Percentiles rank a stretch among this genome's conserved stretches.
Conservation (phyloP, 2,797 vertebrate genomes). For the Sciurus carolinensis region DNA sequence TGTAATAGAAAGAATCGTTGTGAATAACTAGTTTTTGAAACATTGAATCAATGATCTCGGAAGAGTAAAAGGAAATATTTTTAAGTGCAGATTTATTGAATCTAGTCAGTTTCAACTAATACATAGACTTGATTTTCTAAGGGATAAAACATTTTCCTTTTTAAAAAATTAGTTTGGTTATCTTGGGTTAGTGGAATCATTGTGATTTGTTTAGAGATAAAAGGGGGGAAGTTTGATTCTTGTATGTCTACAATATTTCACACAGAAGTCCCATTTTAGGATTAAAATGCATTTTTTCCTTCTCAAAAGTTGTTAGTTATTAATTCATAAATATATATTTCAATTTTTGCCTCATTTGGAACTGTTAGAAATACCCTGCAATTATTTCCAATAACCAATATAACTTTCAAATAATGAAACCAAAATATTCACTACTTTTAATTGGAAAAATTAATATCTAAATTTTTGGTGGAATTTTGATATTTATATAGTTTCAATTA, state of each 20-base stretch:
- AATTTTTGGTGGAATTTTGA: slow-evolving; percentile 11
- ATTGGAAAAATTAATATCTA: not conserved
- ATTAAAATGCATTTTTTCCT: slow-evolving; percentile 34
- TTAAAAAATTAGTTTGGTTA: not conserved
- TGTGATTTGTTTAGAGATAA: not conserved
- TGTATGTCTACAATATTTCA: slow-evolving; percentile 1
- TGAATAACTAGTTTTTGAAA: slow-evolving; percentile 42
- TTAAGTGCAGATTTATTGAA: not conserved
- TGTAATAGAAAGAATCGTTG: slow-evolving; percentile 2
- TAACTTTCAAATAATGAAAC: not conserved
- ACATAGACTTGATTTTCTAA: slow-evolving; percentile 35
- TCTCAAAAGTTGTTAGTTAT: slow-evolving; percentile 1
- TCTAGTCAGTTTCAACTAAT: not conserved
- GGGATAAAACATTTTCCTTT: slow-evolving; percentile 51
- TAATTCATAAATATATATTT: not conserved
- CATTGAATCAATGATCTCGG: not conserved
- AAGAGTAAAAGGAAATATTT: slow-evolving; percentile 47
- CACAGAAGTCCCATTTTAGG: not conserved
- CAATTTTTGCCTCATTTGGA: not conserved
- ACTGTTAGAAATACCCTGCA: not conserved
- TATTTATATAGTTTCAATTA: not conserved
- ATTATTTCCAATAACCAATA: slow-evolving; percentile 5
- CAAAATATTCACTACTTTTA: not conserved
- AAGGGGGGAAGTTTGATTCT: not conserved
- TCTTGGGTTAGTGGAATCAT: not conserved